Percentiles rank a stretch among this genome's conserved stretches.
These are phyloP conservation scores for Chelonus formosanus DNA, from an alignment of 2,888 invertebrate species.

Conservation along the genomic window DNA sequence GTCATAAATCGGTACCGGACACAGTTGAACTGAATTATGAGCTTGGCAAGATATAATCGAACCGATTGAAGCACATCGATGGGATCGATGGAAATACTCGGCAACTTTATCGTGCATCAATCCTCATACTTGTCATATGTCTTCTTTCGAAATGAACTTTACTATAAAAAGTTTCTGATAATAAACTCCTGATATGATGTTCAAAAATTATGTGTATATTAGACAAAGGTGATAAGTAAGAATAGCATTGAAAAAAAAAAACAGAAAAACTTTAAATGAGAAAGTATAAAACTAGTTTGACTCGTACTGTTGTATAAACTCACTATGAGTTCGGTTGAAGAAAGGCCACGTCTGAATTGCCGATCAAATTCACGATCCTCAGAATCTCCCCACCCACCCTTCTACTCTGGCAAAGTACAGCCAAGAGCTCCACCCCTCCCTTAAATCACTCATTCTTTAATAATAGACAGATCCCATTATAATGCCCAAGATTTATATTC, in stretches of 20 bases:
- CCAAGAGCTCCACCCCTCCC: constrained; percentile 61
- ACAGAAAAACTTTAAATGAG: too few relatives aligned
- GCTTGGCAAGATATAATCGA: constrained; percentile 40
- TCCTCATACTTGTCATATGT: constrained; percentile 22
- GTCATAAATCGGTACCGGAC: constrained; percentile 36
- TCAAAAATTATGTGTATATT: constrained; percentile 4
- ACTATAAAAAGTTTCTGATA: constrained; percentile 25
- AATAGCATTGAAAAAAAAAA: too few relatives aligned
- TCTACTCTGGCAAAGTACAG: constrained; percentile 41
- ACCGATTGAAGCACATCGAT: constrained; percentile 37
- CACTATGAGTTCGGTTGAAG: constrained; percentile 23
- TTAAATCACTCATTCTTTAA: constrained; percentile 66
- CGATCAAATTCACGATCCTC: constrained; percentile 62
- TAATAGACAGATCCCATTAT: constrained; percentile 66
- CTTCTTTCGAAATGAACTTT: constrained; percentile 12
- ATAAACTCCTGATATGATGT: constrained; percentile 39
- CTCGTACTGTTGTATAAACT: neutral
- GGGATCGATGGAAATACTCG: constrained; percentile 17
- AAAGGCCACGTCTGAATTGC: constrained; percentile 47
- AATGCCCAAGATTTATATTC: constrained; percentile 65
- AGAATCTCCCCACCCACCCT: constrained; percentile 51
- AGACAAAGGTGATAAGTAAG: too few relatives aligned
- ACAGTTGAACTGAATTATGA: constrained; percentile 39
- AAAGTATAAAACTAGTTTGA: too few relatives aligned
- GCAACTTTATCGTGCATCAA: constrained; percentile 38